These are phyloP conservation scores for Blera fallax DNA, from an alignment of 2,888 invertebrate species.

Conservation along the genomic window DNA sequence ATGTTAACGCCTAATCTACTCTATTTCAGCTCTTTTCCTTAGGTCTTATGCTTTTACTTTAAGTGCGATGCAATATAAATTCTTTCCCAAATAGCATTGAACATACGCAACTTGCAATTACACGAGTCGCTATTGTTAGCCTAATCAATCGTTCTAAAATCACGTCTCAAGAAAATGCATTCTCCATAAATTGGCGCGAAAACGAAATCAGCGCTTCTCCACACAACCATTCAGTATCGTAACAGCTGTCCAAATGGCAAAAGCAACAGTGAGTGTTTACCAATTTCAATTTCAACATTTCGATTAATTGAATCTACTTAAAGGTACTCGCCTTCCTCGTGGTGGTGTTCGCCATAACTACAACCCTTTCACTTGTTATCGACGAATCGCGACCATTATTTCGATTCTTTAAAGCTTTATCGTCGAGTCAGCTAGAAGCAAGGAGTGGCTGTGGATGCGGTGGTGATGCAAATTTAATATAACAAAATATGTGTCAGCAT, in stretches of 20 bases:
- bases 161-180: conserved; percentile 30
- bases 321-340: conserved; percentile 44
- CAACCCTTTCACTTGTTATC: background rate
- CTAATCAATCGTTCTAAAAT: conserved; percentile 32
- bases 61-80: background rate
- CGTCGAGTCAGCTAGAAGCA: background rate
- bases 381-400: background rate
- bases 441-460: conserved; percentile 38
- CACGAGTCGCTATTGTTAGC: conserved; percentile 15
- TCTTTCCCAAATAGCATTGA: background rate
- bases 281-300: background rate
- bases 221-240: background rate
- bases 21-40: too few relatives aligned
- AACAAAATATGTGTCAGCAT: conserved; percentile 19
- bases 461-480: background rate
- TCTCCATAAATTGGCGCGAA: conserved; percentile 18
- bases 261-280: conserved; percentile 35
- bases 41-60: background rate
- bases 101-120: conserved; percentile 27
- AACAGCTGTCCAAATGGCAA: conserved; percentile 34
- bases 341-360: conserved; percentile 26
- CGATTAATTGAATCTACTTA: background rate
- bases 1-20: too few relatives aligned
- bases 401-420: background rate
- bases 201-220: background rate